These are phyloP conservation scores for Chelmon rostratus DNA, from an alignment of 2,797 vertebrate species.

Conservation along the genomic window DNA sequence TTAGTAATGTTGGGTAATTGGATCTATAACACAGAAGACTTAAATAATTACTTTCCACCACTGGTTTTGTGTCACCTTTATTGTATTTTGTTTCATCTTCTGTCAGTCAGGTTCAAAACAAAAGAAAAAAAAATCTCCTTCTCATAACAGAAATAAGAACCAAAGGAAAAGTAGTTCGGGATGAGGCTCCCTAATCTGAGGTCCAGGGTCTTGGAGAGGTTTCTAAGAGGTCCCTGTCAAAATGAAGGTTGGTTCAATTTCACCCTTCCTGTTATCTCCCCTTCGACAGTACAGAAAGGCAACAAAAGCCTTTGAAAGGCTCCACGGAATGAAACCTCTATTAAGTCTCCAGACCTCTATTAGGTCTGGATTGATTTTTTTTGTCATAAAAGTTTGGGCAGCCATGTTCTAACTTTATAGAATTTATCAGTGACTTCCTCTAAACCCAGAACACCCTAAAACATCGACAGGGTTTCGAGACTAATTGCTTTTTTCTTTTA, in stretches of 20 bases:
- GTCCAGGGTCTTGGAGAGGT: constrained; percentile 1
- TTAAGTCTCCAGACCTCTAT: constrained; percentile 47
- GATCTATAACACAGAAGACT: too few relatives aligned
- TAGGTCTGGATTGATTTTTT: constrained; percentile 50
- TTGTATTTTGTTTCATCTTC: neutral
- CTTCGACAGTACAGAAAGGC: constrained; percentile 18
- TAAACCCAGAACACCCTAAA: neutral
- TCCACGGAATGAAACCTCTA: constrained; percentile 41
- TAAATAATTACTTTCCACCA: neutral
- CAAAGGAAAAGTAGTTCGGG: neutral
- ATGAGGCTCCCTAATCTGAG: constrained; percentile 1
- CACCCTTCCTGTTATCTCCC: constrained; percentile 37
- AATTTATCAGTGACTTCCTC: neutral
- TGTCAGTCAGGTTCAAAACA: too few relatives aligned
- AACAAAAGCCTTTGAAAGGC: constrained; percentile 37
- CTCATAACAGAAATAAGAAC: constrained; percentile 15
- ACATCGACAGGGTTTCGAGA: neutral
- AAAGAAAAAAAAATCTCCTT: too few relatives aligned
- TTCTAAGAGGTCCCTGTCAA: constrained; percentile 31
- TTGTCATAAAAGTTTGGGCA: constrained; percentile 45
- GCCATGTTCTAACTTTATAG: constrained; percentile 19
- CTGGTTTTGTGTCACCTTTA: neutral
- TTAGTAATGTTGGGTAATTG: neutral
- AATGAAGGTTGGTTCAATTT: constrained; percentile 48
- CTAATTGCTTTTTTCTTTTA: constrained; percentile 4